phyloP scores from a whole-genome alignment of 2,113 vertebrate genomes.

The Leucopsar rothschildi region DNA sequence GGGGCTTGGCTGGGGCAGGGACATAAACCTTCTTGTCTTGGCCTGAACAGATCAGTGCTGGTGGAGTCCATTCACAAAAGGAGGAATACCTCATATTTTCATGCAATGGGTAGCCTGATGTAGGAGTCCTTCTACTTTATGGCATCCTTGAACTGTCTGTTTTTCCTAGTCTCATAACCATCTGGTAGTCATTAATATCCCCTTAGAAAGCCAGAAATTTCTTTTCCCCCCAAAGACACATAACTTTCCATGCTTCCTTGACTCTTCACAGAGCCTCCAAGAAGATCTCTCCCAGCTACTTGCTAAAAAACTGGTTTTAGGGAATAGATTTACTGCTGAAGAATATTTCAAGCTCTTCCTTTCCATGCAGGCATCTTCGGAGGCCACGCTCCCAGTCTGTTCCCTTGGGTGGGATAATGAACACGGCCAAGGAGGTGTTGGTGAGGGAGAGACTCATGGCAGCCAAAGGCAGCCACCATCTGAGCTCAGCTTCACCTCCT shows the following conservation, averaged over 20 bases:
- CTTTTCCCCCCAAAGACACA: not conserved
- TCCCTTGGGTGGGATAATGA: not conserved
- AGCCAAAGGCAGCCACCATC: not conserved
- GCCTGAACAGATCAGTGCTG: not conserved
- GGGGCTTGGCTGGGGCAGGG: not conserved
- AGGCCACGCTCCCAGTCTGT: not conserved
- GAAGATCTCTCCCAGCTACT: slow-evolving; percentile 24
- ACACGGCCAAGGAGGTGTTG: accelerated
- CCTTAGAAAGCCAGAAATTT: slow-evolving; percentile 7
- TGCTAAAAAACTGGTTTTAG: not conserved
- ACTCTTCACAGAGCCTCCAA: not conserved
- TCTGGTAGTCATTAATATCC: slow-evolving; percentile 32
- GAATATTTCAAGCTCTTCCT: not conserved
- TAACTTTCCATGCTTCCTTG: slow-evolving; percentile 7
- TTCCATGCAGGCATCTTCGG: not conserved
- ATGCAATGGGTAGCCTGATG: not conserved
- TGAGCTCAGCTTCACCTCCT: not conserved
- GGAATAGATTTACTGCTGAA: not conserved
- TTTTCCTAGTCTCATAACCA: not conserved
- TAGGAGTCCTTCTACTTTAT: not conserved
- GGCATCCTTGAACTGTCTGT: not conserved
- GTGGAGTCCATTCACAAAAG: not conserved
- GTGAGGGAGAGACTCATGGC: not conserved
- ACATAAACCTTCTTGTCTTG: not conserved
- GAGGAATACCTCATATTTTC: not conserved